Percentiles rank a stretch among this genome's conserved stretches.
phyloP scores from a whole-genome alignment of 2,888 invertebrate species.

The Halocaridina rubra region DNA sequence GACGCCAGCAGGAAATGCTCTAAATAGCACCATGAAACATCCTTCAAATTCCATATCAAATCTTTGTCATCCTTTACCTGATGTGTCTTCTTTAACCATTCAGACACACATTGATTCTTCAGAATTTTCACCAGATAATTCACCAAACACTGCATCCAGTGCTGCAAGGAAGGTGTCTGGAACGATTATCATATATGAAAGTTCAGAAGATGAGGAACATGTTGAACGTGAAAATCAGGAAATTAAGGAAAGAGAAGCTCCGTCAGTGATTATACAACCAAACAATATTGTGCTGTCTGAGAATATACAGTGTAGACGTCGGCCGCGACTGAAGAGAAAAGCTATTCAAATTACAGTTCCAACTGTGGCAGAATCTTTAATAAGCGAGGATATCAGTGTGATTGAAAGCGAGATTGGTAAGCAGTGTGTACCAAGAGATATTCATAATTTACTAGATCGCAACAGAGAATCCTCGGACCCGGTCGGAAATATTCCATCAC shows the following conservation, averaged over 20 bases:
- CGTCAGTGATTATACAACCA: no score
- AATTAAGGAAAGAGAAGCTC: background rate
- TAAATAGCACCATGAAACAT: slow-evolving; percentile 41
- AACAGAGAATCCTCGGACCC: background rate
- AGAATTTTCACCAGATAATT: background rate
- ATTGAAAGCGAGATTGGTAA: no score
- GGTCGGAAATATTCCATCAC: background rate
- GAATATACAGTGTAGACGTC: background rate
- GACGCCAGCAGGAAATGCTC: background rate
- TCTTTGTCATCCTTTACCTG: background rate
- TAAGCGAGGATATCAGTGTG: slow-evolving; percentile 51
- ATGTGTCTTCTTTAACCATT: slow-evolving; percentile 42
- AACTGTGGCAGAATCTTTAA: background rate
- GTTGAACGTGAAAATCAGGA: slow-evolving; percentile 6
- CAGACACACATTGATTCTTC: background rate
- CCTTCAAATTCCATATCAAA: no score
- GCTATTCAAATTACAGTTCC: background rate
- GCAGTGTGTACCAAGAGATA: no score
- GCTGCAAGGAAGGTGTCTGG: background rate
- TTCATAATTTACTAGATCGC: no score
- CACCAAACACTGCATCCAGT: background rate
- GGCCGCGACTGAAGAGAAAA: background rate
- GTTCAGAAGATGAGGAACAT: no score
- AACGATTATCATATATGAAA: background rate
- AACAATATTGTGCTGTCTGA: background rate